Base-by-base conservation (phyloP, 2,888 invertebrate genomes). In the Trachelus troglodyta region DNA sequence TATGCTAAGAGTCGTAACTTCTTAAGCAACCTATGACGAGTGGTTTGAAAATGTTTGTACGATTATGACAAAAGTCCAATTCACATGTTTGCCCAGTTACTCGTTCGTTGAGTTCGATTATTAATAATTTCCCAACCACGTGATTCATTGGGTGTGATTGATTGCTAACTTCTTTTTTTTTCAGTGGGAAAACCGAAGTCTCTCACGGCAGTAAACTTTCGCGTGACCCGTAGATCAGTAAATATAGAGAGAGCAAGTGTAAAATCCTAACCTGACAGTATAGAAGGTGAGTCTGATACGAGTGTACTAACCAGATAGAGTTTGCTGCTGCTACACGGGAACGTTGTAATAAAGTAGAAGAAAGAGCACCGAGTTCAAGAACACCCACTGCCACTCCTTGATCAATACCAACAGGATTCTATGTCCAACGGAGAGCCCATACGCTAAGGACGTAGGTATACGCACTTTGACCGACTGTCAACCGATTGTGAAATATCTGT, bases 361-460 rank as follows among this genome's bases (percentile, higher is more conserved):
- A 71, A 85, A 88, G 86, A 88, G 87, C 87, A 86, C 81, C 84
- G 86, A 86, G 88, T 89, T 89, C 87, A 89, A 89, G 88, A 88
- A 88, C 88, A 89, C 88, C 87, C 88, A 85, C 87, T 87, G 87
- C 88, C 87, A 87, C 87, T 88, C 87, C 89, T 88, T 88, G 89
- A 89, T 89, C 89, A 89, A 88, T 88, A 87, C 87, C 81, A 76
- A 68, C 77, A 79, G 78, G 78, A 84, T 83, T 80, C 84, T 79
- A 78, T 82, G 83, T 84, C 83, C 83, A 82, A 80, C 82, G 80
- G 82, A 79, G 83, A 69, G 80, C 78, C 76, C 76, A 80, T 80
- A 80, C 80, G 80, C 81, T 79, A 33, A 71, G 33, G 71, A 12
- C 33, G 2, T 71, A 80, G 77, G 77, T 79, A 82, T 80, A 81